Percentiles rank a stretch among this genome's conserved stretches.
Evolutionary conservation across 2,797 vertebrate species (phyloP).

Genomic region (Pogoniulus pusillus): DNA sequence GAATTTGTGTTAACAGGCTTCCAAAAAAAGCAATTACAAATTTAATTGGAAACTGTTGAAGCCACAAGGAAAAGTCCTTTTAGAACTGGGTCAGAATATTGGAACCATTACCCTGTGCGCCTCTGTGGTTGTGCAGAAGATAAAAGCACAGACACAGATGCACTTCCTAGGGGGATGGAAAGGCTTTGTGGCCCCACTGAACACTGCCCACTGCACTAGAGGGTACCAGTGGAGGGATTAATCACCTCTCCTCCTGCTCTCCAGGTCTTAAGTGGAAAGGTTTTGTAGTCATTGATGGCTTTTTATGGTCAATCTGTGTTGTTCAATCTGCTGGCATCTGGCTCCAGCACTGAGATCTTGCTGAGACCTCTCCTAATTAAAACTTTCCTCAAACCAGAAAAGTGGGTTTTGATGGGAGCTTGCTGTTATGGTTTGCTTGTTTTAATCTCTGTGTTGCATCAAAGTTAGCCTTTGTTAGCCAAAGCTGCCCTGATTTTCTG

Average conservation of each 20-base stretch:
- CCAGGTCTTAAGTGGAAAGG: background rate
- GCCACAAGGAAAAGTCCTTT: background rate
- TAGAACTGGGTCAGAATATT: background rate
- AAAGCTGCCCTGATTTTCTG: no score
- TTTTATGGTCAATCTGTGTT: no score
- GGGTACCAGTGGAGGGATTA: background rate
- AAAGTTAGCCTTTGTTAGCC: no score
- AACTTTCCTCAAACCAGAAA: no score
- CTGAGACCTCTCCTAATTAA: no score
- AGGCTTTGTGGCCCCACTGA: background rate
- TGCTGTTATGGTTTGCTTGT: no score
- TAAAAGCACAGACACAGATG: background rate
- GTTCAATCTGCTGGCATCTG: no score
- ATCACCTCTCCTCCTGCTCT: background rate
- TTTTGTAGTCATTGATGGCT: background rate
- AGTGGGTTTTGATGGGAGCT: no score
- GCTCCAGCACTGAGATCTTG: no score
- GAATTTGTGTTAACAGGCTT: background rate
- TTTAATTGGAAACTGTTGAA: background rate
- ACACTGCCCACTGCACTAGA: no score
- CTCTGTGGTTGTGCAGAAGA: background rate
- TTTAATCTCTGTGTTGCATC: no score
- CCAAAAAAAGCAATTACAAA: background rate
- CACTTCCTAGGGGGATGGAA: background rate
- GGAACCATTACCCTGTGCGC: background rate